These are phyloP conservation scores for Achatina immaculata DNA, from an alignment of 1,140 invertebrate genomes.

Conservation along the genomic window DNA sequence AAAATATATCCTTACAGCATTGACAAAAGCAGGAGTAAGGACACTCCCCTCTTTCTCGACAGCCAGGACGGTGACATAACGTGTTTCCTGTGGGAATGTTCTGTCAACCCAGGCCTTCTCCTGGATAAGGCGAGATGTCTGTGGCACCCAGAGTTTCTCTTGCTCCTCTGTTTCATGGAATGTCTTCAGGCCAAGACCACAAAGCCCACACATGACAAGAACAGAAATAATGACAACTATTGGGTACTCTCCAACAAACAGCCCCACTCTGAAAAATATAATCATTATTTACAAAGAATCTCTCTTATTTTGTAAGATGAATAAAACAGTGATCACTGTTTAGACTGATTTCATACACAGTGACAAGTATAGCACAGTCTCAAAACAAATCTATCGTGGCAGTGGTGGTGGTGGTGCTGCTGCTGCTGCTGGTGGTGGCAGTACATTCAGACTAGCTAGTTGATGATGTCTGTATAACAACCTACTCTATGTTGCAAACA, in stretches of 20 bases:
- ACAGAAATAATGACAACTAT: constrained; percentile 49
- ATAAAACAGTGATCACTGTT: too few relatives aligned
- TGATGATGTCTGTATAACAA: too few relatives aligned
- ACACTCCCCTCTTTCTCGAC: constrained; percentile 43
- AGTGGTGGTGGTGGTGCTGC: too few relatives aligned
- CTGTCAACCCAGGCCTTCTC: constrained; percentile 54
- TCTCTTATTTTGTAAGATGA: too few relatives aligned
- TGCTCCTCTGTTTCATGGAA: constrained; percentile 48
- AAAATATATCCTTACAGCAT: constrained; percentile 46
- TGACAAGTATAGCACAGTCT: too few relatives aligned
- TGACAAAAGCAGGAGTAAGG: constrained; percentile 44
- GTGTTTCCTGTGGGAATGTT: constrained; percentile 50
- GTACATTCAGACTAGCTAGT: too few relatives aligned
- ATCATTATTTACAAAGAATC: not conserved
- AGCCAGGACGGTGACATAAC: constrained; percentile 47
- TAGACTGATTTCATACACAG: too few relatives aligned
- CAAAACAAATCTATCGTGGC: too few relatives aligned
- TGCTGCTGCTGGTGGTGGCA: too few relatives aligned
- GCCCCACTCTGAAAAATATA: constrained; percentile 46
- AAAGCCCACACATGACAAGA: constrained; percentile 49
- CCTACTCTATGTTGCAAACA: too few relatives aligned
- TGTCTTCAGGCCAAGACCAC: constrained; percentile 54
- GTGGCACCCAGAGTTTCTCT: constrained; percentile 56
- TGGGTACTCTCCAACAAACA: constrained; percentile 52
- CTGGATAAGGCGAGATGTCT: constrained; percentile 45